Base-by-base conservation (phyloP, 2,888 invertebrate species). In the Oscheius myriophilus region DNA sequence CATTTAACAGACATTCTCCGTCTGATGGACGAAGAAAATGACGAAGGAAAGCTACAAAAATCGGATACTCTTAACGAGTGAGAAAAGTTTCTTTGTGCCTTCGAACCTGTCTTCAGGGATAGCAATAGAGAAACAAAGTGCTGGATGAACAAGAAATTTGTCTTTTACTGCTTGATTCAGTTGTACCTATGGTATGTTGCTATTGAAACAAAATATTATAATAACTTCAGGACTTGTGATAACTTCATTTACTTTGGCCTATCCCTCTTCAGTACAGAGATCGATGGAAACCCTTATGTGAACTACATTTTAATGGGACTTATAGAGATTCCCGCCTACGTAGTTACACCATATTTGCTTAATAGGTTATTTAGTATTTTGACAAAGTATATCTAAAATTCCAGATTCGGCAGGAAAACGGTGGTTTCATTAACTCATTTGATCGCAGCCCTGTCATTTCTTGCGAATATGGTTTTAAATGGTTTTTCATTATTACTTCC, bases 181-280 rank as follows among this genome's bases (percentile, higher is more conserved):
- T 70, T 71, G 25, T 80, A 80, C 67, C 67, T 78, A 49, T 82
- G 82, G 79, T 78, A 67, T 26, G 33, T 58, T 46, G 43, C 43
- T 12, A 43, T 14, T 43, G n/a, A n/a, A n/a, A n/a, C n/a, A n/a
- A n/a, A n/a, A n/a, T n/a, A n/a, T n/a, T n/a, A n/a, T n/a, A n/a
- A n/a, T n/a, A n/a, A 33, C 3, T 70, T 33, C 69, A 78, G 77
- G 81, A 76, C 76, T 16, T 70, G 71, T n/a, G 79, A 79, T 58
- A 75, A 71, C 9, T 79, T 84, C 67, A 79, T 82, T 64, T 85
- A 84, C 67, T 85, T 82, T 67, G 85, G 83, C 4, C 68, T 85
- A 42, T 78, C 82, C 9, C 70, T 84, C 43, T 84, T 79, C 69
- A 77, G 77, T 18, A 82, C 78, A 11, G 67, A 81, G 26, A 63